Base-by-base conservation (phyloP, 2,113 vertebrate species). In the Leptobrachium leishanense region DNA sequence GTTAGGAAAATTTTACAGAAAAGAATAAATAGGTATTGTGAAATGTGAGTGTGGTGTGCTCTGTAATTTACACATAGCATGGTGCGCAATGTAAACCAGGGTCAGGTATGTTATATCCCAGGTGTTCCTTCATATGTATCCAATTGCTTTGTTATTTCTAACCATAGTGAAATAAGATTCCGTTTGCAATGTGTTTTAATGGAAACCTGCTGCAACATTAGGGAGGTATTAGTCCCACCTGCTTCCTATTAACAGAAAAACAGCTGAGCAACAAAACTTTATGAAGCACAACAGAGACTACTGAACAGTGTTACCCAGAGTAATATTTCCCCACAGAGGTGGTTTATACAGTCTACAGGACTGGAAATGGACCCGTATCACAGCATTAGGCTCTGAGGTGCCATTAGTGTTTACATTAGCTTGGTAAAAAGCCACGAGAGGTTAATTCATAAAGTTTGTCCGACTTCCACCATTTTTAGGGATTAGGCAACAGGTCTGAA, bases 231-330 rank as follows among this genome's bases (percentile, higher is more conserved):
- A 77, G 67, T n/a, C 42, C 76, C 76, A 77, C 67, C 76, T 77
- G 76, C 76, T 77, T 63, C 55, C 66, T 59, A 77, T 77, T 77
- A 77, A 77, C 76, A 63, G 50, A 39, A 42, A 68, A 81, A 75
- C 55, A 65, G 71, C 79, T 82, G 70, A 83, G 44, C 83, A 57
- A 43, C 84, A 80, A 85, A 76, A 31, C 0, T 62, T 82, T 82
- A 74, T 84, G 83, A 82, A 83, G 76, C 41, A 63, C 69, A 40
- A 73, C 83, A 76, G 81, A 79, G 84, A 84, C 15, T 31, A 46
- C 6, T 81, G 69, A 62, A 72, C 11, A 82, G 41, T 41, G 40
- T 83, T 82, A 39, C 55, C 67, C 81, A 72, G 43, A 0, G 0
- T 76, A 77, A 1, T 74, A 68, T 82, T 83, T 81, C 70, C 74